Base-by-base conservation (phyloP, 2,113 vertebrate genomes). In the Daboia siamensis region DNA sequence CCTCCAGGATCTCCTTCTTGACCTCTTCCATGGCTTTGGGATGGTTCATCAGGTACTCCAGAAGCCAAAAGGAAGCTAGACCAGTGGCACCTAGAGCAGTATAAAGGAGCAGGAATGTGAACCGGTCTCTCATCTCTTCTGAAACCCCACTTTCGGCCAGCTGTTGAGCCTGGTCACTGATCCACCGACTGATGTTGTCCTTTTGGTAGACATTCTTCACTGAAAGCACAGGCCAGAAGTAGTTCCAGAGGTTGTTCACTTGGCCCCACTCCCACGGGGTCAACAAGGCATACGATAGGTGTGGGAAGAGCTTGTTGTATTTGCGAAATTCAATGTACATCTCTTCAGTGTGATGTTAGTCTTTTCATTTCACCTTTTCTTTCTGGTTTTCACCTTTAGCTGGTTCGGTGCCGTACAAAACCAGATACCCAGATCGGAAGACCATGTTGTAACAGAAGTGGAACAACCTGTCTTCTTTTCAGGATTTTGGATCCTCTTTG, bases 31-130 rank as follows among this genome's bases (percentile, higher is more conserved):
- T 97, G 44, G 99, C 99, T 0, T 98, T 97, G 6, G 98, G 98
- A 24, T 99, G 88, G 84, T 99, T 99, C 97, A 99, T 97, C 10
- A 99, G 97, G 93, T 97, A 98, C 0, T 98, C 69, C n/a, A 99
- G 98, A 29, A 98, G 96, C 99, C 99, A 99, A 96, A 99, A 99
- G 0, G 98, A 90, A 10, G 98, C 95, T 0, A 99, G 98, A 0
- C 99, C 99, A 0, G 98, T 99, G 94, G 99, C 99, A 1, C 98
- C 97, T 93, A 99, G 99, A 56, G 99, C 98, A 0, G 98, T 98
- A 98, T 98, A 99, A 13, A 99, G 98, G 4, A 99, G 97, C 94
- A 99, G 90, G 88, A 99, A 98, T 98, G 98, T 98, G 94, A 98
- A 98, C 12, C 97, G 97, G 93, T 96, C 95, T 91, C 97, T 95